Conservation (phyloP, 2,888 invertebrate genomes). For the Isoperla grammatica region DNA sequence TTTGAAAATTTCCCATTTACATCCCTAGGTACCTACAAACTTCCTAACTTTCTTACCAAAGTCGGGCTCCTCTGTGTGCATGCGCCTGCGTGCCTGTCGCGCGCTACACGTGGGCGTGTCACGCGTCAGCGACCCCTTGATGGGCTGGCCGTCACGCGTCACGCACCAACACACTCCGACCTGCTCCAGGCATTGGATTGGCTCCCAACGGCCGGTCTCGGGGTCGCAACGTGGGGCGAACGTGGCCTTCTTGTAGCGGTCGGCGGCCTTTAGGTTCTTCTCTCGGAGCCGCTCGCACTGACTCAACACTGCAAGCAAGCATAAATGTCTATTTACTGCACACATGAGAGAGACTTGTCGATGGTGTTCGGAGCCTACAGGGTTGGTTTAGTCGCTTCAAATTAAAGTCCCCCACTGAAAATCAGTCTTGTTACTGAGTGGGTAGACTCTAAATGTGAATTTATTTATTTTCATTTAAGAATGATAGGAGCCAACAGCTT, state of each 20-base stretch:
- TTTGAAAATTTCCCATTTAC: too few species aligned
- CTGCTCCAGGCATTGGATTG: conserved; percentile 72
- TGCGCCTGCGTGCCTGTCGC: conserved; percentile 63
- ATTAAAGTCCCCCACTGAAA: too few species aligned
- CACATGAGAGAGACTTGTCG: too few species aligned
- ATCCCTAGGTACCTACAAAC: too few species aligned
- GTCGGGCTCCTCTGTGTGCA: conserved; percentile 46
- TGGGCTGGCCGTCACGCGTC: conserved; percentile 70
- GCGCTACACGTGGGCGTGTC: conserved; percentile 72
- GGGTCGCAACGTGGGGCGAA: conserved; percentile 74
- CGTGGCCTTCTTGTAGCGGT: conserved; percentile 65
- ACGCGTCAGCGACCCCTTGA: conserved; percentile 72
- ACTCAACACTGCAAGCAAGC: conserved; percentile 58
- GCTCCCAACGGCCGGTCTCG: conserved; percentile 68
- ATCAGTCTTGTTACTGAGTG: too few species aligned
- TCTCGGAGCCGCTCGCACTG: conserved; percentile 75
- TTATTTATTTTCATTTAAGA: too few species aligned
- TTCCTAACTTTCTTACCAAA: conserved; percentile 44
- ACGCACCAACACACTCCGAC: conserved; percentile 86
- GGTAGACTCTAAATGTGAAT: too few species aligned
- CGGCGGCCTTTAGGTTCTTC: conserved; percentile 67
- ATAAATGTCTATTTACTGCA: too few species aligned
- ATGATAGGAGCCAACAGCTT: too few species aligned
- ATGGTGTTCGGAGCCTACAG: too few species aligned
- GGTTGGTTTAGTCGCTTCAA: too few species aligned